Percentiles rank a stretch among this genome's conserved stretches.
phyloP scores from a whole-genome alignment of 2,113 vertebrate genomes.

The Desmodus rotundus region DNA sequence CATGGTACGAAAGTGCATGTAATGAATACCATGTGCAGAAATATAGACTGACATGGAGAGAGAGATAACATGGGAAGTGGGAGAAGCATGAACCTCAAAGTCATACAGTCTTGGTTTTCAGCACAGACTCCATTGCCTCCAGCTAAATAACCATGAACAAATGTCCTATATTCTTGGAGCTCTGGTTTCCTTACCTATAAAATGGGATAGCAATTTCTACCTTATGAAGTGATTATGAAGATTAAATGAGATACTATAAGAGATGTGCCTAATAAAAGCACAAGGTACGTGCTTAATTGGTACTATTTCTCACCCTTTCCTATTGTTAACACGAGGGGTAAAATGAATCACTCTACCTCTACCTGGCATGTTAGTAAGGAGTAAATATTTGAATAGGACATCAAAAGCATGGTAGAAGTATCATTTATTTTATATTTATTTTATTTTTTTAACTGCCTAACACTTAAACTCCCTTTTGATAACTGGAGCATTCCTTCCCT shows the following conservation, averaged over 20 bases:
- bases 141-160: background rate
- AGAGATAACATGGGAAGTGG: background rate
- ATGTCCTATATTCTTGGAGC: background rate
- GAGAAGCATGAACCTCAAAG: background rate
- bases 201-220: background rate
- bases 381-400: background rate
- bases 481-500: background rate
- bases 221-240: background rate
- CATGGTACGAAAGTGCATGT: background rate
- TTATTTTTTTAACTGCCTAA: conserved; percentile 1
- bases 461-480: background rate
- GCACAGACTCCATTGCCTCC: background rate
- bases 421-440: background rate
- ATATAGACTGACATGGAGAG: background rate
- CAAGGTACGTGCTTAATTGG: background rate
- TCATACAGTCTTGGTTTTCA: background rate
- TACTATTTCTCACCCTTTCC: background rate
- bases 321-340: background rate
- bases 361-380: background rate
- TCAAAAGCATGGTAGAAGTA: background rate
- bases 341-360: background rate
- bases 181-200: background rate
- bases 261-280: background rate
- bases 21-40: background rate
- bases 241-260: conserved; percentile 4